Evolutionary conservation across 2,888 invertebrate species (phyloP).

Genomic region (Lepeophtheirus nordmannii): DNA sequence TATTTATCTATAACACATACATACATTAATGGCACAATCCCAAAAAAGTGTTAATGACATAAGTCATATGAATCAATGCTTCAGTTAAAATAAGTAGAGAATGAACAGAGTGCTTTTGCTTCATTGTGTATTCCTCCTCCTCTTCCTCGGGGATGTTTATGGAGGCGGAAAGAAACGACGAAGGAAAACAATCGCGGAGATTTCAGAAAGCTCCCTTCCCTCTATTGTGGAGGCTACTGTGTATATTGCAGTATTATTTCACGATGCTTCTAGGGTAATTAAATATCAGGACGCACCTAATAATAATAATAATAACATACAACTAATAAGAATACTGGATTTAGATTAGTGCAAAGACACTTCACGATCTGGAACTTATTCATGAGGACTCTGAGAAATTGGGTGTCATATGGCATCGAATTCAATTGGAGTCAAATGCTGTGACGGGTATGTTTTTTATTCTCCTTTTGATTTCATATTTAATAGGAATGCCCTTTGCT

Average conservation of each 20-base stretch:
- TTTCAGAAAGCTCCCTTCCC: neutral
- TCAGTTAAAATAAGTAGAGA: too few relatives aligned
- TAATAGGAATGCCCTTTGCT: neutral
- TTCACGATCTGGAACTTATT: slow-evolving; percentile 15
- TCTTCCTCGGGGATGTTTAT: neutral
- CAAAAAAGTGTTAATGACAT: too few relatives aligned
- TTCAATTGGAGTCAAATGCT: neutral
- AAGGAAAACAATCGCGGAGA: neutral
- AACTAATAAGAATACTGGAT: neutral
- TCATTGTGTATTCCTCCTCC: neutral
- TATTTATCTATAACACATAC: too few relatives aligned
- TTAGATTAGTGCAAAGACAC: slow-evolving; percentile 10
- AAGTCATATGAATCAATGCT: too few relatives aligned
- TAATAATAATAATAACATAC: too few relatives aligned
- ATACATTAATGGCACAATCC: too few relatives aligned
- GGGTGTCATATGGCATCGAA: neutral
- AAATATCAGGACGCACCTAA: too few relatives aligned
- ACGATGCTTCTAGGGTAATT: neutral
- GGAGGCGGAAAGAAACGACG: neutral
- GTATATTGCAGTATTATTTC: neutral
- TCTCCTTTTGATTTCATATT: neutral
- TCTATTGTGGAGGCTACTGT: neutral
- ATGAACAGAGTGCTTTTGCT: too few relatives aligned
- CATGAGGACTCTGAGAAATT: slow-evolving; percentile 7
- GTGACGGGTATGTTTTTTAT: neutral